Base-by-base conservation (phyloP, 2,113 vertebrate species). In the Miniopterus natalensis region DNA sequence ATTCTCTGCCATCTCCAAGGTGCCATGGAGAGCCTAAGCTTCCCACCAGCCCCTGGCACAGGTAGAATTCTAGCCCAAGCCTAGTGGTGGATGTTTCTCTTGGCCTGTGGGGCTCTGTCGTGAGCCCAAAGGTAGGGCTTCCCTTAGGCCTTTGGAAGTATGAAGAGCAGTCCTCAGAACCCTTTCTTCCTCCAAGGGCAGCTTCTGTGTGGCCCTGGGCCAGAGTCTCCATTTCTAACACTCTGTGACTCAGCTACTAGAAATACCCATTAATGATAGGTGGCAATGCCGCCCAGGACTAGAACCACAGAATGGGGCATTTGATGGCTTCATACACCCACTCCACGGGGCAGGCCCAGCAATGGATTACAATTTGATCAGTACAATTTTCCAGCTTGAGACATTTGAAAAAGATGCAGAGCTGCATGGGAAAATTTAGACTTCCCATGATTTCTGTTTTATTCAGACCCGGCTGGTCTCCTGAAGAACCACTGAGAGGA, bases 361-460 rank as follows among this genome's bases (percentile, higher is more conserved):
- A 21, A 11, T 42, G 40, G 31, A 36, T 23, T 20, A 79, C 7
- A 2, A 68, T 25, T 40, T 71, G 13, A 86, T 42, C 71, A 53
- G 68, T 29, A 87, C 27, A 73, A 80, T n/a, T 77, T 68, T 92
- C 92, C 80, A 95, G 61, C 42, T n/a, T 78, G 59, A 93, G 79
- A 79, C 61, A 17, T 51, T 65, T 63, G 6, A 55, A 55, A 53
- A 84, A 88, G 74, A 78, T 55, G 47, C 61, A 84, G 73, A 94
- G 57, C 63, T 66, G 70, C 85, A n/a, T 55, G 81, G 88, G 95
- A 94, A 96, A 94, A 49, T 31, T 42, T 51, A 57, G 20, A 94
- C 61, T 94, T 90, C 94, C 96, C 97, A 97, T 9, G 85, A 80
- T 55, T 63, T 59, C 0, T 80, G 88, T 94, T 92, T 95, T 81